Percentiles rank a stretch among this genome's conserved stretches.
Conservation (phyloP, 1,140 invertebrate species). For the Neodiprion lecontei region DNA sequence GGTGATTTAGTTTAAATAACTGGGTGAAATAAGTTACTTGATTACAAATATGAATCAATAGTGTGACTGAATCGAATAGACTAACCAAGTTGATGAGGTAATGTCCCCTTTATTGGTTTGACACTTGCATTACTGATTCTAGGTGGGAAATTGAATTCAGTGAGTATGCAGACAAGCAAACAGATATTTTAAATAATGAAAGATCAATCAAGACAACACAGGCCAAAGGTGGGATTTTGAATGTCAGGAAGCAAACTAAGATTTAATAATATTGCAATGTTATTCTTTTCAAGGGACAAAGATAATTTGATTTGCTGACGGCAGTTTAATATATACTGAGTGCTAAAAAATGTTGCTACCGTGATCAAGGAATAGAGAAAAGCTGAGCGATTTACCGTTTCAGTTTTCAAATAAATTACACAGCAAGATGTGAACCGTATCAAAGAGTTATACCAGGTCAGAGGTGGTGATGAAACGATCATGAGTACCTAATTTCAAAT, state of each 20-base stretch:
- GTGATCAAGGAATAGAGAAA: background rate
- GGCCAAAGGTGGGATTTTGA: background rate
- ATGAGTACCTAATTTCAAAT: slow-evolving; percentile 35
- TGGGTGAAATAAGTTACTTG: no score
- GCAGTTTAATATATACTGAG: background rate
- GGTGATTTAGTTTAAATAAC: no score
- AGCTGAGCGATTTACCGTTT: no score
- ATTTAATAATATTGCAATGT: background rate
- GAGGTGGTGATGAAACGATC: background rate
- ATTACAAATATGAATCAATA: no score
- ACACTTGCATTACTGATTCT: background rate
- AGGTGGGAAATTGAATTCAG: background rate
- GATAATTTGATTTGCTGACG: background rate
- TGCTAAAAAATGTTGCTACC: background rate
- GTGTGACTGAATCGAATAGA: no score
- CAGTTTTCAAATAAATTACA: background rate
- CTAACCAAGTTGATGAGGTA: background rate
- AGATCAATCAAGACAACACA: background rate
- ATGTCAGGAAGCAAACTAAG: background rate
- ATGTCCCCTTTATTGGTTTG: slow-evolving; percentile 1
- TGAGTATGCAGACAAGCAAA: background rate
- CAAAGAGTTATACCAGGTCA: background rate
- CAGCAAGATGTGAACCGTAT: background rate
- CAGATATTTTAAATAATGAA: background rate
- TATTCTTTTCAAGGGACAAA: background rate